Conservation (phyloP, 2,113 vertebrate species). For the Trematomus loennbergii region DNA sequence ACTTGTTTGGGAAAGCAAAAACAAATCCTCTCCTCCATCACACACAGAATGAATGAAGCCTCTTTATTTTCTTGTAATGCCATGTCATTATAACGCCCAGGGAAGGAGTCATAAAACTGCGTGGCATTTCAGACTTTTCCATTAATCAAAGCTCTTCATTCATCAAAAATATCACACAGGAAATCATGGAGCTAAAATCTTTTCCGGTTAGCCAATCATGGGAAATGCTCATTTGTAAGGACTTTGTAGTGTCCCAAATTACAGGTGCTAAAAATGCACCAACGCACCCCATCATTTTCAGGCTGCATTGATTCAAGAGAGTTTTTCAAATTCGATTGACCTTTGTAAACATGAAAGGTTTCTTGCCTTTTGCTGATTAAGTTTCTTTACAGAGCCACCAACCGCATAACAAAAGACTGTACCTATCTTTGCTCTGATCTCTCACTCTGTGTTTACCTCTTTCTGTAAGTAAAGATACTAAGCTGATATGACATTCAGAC, state of each 20-base stretch:
- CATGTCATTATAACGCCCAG: background rate
- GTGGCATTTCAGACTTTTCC: slow-evolving; percentile 37
- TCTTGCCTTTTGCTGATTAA: background rate
- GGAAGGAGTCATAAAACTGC: slow-evolving; percentile 17
- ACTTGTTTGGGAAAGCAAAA: background rate
- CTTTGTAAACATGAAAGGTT: slow-evolving; percentile 15
- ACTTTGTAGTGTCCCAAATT: slow-evolving; percentile 14
- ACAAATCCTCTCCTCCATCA: background rate
- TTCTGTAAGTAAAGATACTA: background rate
- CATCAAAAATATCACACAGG: slow-evolving; percentile 19
- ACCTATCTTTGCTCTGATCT: background rate
- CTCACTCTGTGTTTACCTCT: background rate
- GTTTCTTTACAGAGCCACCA: background rate
- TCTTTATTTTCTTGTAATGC: slow-evolving; percentile 2
- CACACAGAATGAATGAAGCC: background rate
- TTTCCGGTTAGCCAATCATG: slow-evolving; percentile 43
- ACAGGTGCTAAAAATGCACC: slow-evolving; percentile 36
- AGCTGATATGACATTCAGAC: background rate
- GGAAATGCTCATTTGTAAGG: background rate
- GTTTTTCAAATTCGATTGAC: slow-evolving; percentile 18
- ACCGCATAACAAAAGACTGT: background rate
- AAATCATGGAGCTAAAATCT: slow-evolving; percentile 7
- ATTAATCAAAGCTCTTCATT: slow-evolving; percentile 27
- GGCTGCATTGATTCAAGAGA: slow-evolving; percentile 19
- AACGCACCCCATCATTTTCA: slow-evolving; percentile 3